phyloP scores from a whole-genome alignment of 92 coral and sea anemone genomes.

The Montipora capitata region DNA sequence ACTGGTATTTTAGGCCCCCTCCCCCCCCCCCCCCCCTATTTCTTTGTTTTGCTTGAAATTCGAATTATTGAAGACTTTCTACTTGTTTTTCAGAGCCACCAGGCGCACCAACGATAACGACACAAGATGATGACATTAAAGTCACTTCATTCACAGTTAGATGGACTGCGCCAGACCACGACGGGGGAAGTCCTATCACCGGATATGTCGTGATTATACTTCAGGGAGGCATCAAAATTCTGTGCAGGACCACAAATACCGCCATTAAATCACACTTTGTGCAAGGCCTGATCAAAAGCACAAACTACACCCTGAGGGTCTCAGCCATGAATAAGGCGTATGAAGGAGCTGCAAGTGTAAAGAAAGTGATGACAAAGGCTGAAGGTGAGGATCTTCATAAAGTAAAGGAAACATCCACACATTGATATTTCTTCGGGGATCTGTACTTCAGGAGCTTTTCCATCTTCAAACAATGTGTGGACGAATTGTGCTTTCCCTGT shows the following conservation, averaged over 20 bases:
- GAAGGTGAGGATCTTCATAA: not conserved
- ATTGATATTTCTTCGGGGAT: too few relatives aligned
- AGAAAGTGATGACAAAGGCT: not conserved
- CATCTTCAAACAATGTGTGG: too few relatives aligned
- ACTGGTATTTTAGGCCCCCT: too few relatives aligned
- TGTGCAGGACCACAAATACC: not conserved
- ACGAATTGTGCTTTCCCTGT: too few relatives aligned
- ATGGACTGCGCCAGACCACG: constrained; percentile 46
- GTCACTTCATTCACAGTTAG: constrained; percentile 18
- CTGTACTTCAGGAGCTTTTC: too few relatives aligned
- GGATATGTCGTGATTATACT: constrained; percentile 25
- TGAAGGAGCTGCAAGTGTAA: constrained; percentile 12
- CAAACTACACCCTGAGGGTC: constrained; percentile 16
- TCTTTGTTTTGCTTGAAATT: too few relatives aligned
- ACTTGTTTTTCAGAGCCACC: not conserved
- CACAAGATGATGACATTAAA: not conserved
- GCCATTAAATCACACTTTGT: not conserved
- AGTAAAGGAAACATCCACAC: too few relatives aligned
- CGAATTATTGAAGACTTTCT: too few relatives aligned
- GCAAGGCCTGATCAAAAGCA: not conserved
- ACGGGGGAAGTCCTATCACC: constrained; percentile 49
- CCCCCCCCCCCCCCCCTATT: too few relatives aligned
- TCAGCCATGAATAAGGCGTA: constrained; percentile 32
- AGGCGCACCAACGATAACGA: not conserved
- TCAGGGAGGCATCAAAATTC: not conserved